Percentiles rank a stretch among this genome's conserved stretches.
Evolutionary conservation across 2,113 vertebrate genomes (phyloP).

Genomic region (Bubalus kerabau): DNA sequence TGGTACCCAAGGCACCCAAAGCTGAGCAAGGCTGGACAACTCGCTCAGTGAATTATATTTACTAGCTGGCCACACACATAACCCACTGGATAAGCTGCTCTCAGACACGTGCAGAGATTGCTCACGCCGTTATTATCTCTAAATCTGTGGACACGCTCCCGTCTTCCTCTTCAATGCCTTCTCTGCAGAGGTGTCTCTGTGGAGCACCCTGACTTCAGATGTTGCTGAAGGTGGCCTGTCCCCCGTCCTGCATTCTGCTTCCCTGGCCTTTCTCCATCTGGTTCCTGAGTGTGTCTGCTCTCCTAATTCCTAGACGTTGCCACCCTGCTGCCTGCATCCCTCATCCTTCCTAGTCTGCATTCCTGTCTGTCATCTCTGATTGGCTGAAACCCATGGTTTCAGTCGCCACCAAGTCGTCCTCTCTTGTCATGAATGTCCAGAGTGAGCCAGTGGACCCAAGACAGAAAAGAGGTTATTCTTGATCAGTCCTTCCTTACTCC

Average conservation of each 20-base stretch:
- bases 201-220: not conserved
- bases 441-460: not conserved
- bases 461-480: not conserved
- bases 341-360: not conserved
- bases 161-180: not conserved
- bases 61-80: too few species aligned
- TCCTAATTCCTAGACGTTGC: not conserved
- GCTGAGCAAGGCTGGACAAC: not conserved
- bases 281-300: not conserved
- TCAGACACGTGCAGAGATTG: rapidly evolving
- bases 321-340: rapidly evolving
- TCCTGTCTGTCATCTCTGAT: not conserved
- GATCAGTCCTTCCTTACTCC: not conserved
- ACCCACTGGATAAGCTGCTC: not conserved
- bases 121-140: rapidly evolving
- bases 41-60: not conserved
- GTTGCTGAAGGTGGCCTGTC: not conserved
- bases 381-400: not conserved
- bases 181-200: not conserved
- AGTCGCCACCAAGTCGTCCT: rapidly evolving
- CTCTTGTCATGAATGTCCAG: not conserved
- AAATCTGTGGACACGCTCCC: not conserved
- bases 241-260: not conserved
- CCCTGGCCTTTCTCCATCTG: not conserved
- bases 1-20: not conserved